Evolutionary conservation across 2,113 vertebrate genomes (phyloP).

Genomic region (Pachyramphus minor): DNA sequence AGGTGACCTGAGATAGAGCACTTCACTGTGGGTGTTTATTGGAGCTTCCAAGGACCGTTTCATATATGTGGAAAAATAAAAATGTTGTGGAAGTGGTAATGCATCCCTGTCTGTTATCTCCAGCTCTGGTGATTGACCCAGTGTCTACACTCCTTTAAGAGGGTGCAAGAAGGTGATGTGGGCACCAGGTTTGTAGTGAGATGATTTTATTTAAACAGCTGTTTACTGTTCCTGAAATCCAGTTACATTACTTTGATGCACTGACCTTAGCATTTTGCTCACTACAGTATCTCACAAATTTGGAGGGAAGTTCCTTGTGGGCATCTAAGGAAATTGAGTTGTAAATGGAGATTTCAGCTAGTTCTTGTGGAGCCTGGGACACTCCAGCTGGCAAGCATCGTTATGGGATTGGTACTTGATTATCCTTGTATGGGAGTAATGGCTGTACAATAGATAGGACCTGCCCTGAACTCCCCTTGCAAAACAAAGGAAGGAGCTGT

Average conservation of each 20-base stretch:
- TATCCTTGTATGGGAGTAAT: not conserved
- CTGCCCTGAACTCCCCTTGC: not conserved
- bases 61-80: not conserved
- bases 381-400: accelerated
- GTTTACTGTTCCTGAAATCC: not conserved
- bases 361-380: accelerated
- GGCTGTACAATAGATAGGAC: not conserved
- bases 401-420: not conserved
- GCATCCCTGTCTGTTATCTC: not conserved
- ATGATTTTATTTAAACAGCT: not conserved
- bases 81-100: not conserved
- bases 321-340: not conserved
- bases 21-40: not conserved
- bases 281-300: not conserved
- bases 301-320: not conserved
- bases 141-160: accelerated
- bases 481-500: not conserved
- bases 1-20: not conserved
- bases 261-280: not conserved
- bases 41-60: not conserved
- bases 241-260: accelerated
- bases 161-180: too few species aligned
- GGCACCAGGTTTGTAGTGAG: too few species aligned
- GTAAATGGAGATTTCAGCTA: not conserved
- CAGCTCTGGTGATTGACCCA: accelerated